Base-by-base conservation (phyloP, 1,140 invertebrate genomes). In the Temnothorax curvispinosus region DNA sequence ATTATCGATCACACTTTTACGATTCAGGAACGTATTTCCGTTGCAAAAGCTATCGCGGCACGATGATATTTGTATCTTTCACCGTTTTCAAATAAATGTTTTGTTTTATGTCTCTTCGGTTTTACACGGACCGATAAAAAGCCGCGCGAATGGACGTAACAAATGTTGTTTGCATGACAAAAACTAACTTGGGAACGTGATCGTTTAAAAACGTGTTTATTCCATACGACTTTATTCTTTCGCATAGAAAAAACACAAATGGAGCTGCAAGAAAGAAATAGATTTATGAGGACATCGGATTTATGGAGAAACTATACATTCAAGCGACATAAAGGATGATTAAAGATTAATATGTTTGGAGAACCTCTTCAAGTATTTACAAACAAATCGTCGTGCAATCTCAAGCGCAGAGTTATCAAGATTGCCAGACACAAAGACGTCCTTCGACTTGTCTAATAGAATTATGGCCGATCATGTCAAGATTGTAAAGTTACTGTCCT, bases 211-310 rank as follows among this genome's bases (percentile, higher is more conserved):
- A 52, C 15, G 3, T 47, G 13, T 72, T 4, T 69, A 1, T 47
- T 35, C 13, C 11, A 27, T 1, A 27, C 27, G 27, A n/a, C n/a
- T 74, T 35, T 56, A 74, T 21, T 56, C 35, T 38, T 54, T 54
- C 8, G 21, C 3, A 21, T 3, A 41, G 9, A 56, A 13, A 58
- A 58, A 41, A 54, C 3, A 2, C 13, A 75, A 13, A 69, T 47
- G 11, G 6, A 21, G 11, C 15, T 15, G 38, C 35, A 54, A 18
- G 11, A 18, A 27, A 41, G 38, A 7, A 21, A 56, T 38, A 64
- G 60, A 64, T 67, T 56, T 67, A 69, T 13, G 9, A 44, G n/a
- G n/a, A 67, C n/a, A 47, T 75, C 18, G 38, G 18, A 38, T 74
- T 75, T 54, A 56, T 21, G 3, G 11, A 56, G 11, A 56, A 75